Evolutionary conservation across 1,140 invertebrate species (phyloP), one percentile per base, ranked within the genome.

Genomic region (Eufriesea mexicana): DNA sequence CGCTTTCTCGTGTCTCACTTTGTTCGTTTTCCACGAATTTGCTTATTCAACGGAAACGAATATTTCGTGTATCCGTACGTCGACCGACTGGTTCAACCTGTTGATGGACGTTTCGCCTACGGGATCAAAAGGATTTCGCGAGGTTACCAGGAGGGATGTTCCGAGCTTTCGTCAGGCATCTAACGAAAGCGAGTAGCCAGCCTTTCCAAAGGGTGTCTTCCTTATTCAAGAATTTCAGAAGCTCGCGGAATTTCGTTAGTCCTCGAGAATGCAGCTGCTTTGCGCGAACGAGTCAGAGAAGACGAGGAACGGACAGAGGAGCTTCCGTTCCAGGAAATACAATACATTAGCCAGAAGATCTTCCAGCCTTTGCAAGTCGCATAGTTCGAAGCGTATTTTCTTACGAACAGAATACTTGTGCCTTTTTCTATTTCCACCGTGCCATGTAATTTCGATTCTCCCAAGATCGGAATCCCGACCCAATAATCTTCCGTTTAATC

Each of bases 41-140:
- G 71, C 79, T 79, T 90, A 87, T 90, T 86, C 81, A 86, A 76
- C 55, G 54, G 62, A 20, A 80, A 0, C 5, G 55, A 35, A 59
- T 59, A 49, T n/a, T 20, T 45, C 70, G 73, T 59, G 76, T 83
- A 83, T 79, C 70, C 67, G n/a, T 49, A 68, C 35, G 28, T 57
- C 85, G 81, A 88, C 74, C 70, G 66, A 85, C 83, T 89, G 81
- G 84, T 91, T 90, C 91, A 92, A 35, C 92, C 92, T 91, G 92
- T 92, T 92, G 92, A 89, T 89, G 86, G 79, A 92, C 86, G 90
- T 91, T 91, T 84, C 79, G 83, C 79, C 67, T 79, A 86, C 81
- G 82, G 87, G 85, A 91, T 92, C 91, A 92, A 92, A 92, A 87
- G 84, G 86, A 90, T 84, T 85, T 74, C 57, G 59, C 59, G 62